phyloP scores from a whole-genome alignment of 2,797 vertebrate genomes.

The Sebastes umbrosus region DNA sequence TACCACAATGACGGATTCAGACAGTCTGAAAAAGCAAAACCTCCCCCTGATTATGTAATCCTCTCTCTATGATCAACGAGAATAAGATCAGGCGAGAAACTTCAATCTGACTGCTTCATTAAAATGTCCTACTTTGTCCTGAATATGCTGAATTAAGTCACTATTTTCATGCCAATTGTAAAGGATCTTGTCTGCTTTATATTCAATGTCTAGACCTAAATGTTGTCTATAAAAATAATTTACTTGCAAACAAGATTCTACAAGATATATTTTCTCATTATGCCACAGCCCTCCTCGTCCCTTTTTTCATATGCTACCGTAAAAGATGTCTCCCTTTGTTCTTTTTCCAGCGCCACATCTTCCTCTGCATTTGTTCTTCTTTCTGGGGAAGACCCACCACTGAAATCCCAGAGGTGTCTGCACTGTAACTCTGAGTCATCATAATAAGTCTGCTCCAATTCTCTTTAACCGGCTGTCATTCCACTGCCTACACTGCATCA shows the following conservation, averaged over 20 bases:
- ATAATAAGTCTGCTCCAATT: constrained; percentile 29
- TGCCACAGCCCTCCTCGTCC: not conserved
- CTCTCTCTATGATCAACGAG: constrained; percentile 29
- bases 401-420: constrained; percentile 39
- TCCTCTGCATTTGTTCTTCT: not conserved
- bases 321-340: not conserved
- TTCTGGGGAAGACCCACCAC: constrained; percentile 11
- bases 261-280: not conserved
- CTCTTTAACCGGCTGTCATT: constrained; percentile 22
- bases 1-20: not conserved
- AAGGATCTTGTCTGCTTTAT: not conserved
- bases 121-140: not conserved
- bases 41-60: not conserved
- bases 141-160: not conserved
- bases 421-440: constrained; percentile 42
- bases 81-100: constrained; percentile 12
- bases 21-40: not conserved
- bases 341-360: not conserved
- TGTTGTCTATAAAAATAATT: not conserved
- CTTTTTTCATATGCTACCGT: not conserved
- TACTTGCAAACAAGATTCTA: not conserved
- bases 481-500: constrained; percentile 2
- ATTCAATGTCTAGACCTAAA: not conserved
- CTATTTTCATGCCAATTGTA: not conserved
- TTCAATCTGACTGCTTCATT: constrained; percentile 21